Evolutionary conservation across 2,888 invertebrate species (phyloP), one percentile per base, ranked within the genome.

Genomic region (Drosophila bunnanda): DNA sequence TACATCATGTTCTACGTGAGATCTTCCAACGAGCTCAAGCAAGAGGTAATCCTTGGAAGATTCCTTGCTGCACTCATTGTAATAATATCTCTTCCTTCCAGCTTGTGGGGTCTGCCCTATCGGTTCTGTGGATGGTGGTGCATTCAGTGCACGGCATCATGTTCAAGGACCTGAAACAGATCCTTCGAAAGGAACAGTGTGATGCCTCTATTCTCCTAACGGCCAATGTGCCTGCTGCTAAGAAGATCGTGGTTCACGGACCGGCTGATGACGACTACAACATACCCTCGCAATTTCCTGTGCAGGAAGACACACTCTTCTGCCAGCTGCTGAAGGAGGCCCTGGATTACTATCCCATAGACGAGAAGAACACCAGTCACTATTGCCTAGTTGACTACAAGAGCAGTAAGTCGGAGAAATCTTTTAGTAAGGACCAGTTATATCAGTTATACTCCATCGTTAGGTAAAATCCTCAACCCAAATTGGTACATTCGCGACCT

Each of bases 1-100:
- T 99, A 98, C 90, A 97, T 99, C 4, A 99, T 99, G 99, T 99
- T 99, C 93, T 99, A 99, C 90, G 99, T 99, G 3, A 94, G 99
- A 60, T 96, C 98, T 13, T 98, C 99, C 0, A 97, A 98, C 89
- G 99, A 99, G 90, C 97, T 97, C 52, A 98, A 98, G 0, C 98
- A 98, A 89, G 96, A 98, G 89, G 92, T 92, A 50, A 41, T 20
- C 10, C 17, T 17, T 2, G 15, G 4, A 1, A 12, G 6, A 6
- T 13, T 5, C 8, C 15, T n/a, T 6, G 9, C 2, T 0, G 36
- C 5, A 12, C 1, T 15, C 2, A 8, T 12, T 12, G 8, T 9
- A 20, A n/a, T 1, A 25, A 22, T 3, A 3, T 6, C 13, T 3
- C 15, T 10, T 25, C 13, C 66, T 71, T 4, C 32, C 38, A 92